phyloP scores from a whole-genome alignment of 2,113 vertebrate genomes.

The Xenotilapia flavipinnis region DNA sequence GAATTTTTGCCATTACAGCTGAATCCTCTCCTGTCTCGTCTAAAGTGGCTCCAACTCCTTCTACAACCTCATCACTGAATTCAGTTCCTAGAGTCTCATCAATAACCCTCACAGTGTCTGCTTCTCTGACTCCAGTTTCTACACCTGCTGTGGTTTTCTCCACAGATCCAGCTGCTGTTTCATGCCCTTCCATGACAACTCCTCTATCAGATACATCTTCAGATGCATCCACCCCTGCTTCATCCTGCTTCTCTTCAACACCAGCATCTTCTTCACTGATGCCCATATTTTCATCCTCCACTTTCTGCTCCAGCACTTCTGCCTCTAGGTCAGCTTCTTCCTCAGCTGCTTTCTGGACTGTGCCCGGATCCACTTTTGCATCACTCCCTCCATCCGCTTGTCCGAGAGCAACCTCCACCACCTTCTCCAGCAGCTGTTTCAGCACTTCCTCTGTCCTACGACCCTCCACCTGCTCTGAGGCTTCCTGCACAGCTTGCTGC shows the following conservation, averaged over 20 bases:
- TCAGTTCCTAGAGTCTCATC: background rate
- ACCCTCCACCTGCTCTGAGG: slow-evolving; percentile 50
- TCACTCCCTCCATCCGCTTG: slow-evolving; percentile 17
- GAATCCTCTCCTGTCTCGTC: background rate
- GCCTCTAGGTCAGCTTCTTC: background rate
- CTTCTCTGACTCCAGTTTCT: background rate
- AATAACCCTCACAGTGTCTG: background rate
- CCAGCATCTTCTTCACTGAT: background rate
- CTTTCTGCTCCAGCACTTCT: background rate
- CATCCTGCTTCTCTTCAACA: background rate
- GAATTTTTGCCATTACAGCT: background rate
- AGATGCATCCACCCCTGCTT: background rate
- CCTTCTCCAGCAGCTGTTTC: slow-evolving; percentile 55
- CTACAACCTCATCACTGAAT: background rate
- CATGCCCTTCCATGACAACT: background rate
- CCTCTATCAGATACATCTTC: background rate
- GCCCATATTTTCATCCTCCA: background rate
- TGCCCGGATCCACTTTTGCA: background rate
- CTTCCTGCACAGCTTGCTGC: slow-evolving; percentile 58
- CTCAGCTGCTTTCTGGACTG: background rate
- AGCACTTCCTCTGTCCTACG: slow-evolving; percentile 46
- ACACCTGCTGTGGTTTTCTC: background rate
- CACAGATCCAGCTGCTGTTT: background rate
- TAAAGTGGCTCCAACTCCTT: background rate
- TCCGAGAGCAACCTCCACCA: slow-evolving; percentile 44